Evolutionary conservation across 1,140 invertebrate genomes (phyloP), one percentile per base, ranked within the genome.

Genomic region (Phymorhynchus buccinoides): DNA sequence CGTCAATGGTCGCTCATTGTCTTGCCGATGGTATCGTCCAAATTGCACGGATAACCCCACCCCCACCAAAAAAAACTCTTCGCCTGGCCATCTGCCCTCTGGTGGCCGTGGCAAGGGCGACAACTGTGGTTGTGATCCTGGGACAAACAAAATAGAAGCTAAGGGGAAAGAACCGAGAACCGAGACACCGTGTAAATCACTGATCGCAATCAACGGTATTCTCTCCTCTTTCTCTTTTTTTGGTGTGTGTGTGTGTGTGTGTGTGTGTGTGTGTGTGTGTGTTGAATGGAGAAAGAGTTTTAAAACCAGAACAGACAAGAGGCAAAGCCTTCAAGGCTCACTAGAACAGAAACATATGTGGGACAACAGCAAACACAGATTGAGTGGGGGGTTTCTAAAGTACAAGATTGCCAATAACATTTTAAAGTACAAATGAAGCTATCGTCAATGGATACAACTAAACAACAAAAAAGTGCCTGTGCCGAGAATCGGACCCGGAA

Each of bases 61-160:
- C 71, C n/a, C n/a, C n/a, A n/a, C n/a, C n/a, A n/a, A n/a, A n/a
- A n/a, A 62, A 78, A 71, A 48, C 48, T 77, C 78, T 77, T 77
- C 79, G 42, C 73, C 48, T 18, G 12, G 44, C 75, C 83, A 78
- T 84, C 75, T 78, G 75, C 41, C 52, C 81, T 83, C 41, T 42
- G 22, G 41, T 27, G 62, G 66, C 44, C 52, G 79, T n/a, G 62
- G 37, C 41, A 68, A 42, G 62, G 32, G 80, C 35, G 62, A 52
- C 77, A 71, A 44, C 81, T 83, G 81, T 83, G 81, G 81, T 83
- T 71, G 81, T 83, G 66, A 83, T 83, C 62, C 18, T 44, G n/a
- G 37, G 62, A 83, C 81, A 83, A 83, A 83, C 81, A 83, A 71
- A 83, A n/a, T n/a, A n/a, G n/a, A n/a, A n/a, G 81, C 62, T 71